These are phyloP conservation scores for Operophtera brumata DNA, from an alignment of 2,888 invertebrate genomes.

Conservation along the genomic window DNA sequence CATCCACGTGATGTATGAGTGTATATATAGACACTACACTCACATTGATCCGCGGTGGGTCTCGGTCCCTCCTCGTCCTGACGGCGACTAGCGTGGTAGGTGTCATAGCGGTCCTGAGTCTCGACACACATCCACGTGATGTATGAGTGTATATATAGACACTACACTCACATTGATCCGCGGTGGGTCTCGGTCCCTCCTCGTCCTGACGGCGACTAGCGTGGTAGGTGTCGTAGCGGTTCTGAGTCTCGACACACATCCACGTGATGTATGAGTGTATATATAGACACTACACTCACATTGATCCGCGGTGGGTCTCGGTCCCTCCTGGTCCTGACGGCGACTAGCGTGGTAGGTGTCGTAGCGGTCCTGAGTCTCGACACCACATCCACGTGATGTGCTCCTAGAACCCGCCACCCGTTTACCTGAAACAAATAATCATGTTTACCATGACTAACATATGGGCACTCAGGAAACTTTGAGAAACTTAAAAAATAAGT, in stretches of 20 bases:
- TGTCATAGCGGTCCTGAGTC: too few relatives aligned
- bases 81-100: slow-evolving; percentile 77
- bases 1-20: too few relatives aligned
- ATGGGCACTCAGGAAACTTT: too few relatives aligned
- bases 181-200: slow-evolving; percentile 38
- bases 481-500: too few relatives aligned
- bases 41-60: slow-evolving; percentile 16
- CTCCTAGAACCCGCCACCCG: slow-evolving; percentile 89
- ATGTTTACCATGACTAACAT: neutral
- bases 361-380: slow-evolving; percentile 90
- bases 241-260: too few relatives aligned
- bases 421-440: slow-evolving; percentile 84
- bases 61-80: slow-evolving; percentile 54
- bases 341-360: slow-evolving; percentile 89
- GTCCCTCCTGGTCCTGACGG: slow-evolving; percentile 79
- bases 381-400: slow-evolving; percentile 95
- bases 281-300: slow-evolving; percentile 15
- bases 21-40: too few relatives aligned
- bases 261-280: too few relatives aligned
- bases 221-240: too few relatives aligned
- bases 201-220: slow-evolving; percentile 82
- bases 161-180: slow-evolving; percentile 14
- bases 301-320: slow-evolving; percentile 24
- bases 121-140: too few relatives aligned
- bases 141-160: too few relatives aligned